Evolutionary conservation across 2,888 invertebrate genomes (phyloP), one percentile per base, ranked within the genome.

Genomic region (Petrolisthes manimaculis): DNA sequence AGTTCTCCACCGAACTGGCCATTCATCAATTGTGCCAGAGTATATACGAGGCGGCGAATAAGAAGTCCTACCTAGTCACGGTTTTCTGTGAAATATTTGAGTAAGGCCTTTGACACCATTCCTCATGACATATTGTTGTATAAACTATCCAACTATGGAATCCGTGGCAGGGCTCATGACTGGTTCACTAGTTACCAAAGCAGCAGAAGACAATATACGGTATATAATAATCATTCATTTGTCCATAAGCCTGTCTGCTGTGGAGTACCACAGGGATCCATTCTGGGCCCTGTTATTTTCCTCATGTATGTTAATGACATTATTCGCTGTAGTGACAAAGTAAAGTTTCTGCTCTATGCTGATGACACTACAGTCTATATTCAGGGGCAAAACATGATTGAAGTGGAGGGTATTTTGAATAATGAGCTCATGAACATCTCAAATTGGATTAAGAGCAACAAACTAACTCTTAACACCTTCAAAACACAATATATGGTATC

Each of bases 131-230:
- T 53, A 51, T 24, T 78, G 53, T 51, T 51, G 18, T n/a, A 78
- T 8, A 37, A 78, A 3, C 24, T 78, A 51, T 12, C 78, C 51
- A 24, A 24, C 37, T 21, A 37, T 78, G 51, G 67, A 67, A 67
- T 67, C 18, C 67, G 67, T 1, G 67, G 67, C 18, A 67, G 18
- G 67, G 67, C 67, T 8, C 51, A 37, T 37, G 37, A 37, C 37
- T 37, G 37, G 37, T 37, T 37, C 37, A 37, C 37, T 37, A 37
- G 37, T 9, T 51, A 78, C 78, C 78, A 51, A 78, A 37, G 78
- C 51, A 78, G 51, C 53, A 78, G 51, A 78, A n/a, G 51, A 51
- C 78, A 78, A 78, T 78, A 24, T 37, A 53, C 24, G 6, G 78
- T 37, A 51, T 21, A 78, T 51, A 51, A 78, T 78, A 75, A 75